phyloP scores from a whole-genome alignment of 2,888 invertebrate genomes.

The Drosophila peninsularis region DNA sequence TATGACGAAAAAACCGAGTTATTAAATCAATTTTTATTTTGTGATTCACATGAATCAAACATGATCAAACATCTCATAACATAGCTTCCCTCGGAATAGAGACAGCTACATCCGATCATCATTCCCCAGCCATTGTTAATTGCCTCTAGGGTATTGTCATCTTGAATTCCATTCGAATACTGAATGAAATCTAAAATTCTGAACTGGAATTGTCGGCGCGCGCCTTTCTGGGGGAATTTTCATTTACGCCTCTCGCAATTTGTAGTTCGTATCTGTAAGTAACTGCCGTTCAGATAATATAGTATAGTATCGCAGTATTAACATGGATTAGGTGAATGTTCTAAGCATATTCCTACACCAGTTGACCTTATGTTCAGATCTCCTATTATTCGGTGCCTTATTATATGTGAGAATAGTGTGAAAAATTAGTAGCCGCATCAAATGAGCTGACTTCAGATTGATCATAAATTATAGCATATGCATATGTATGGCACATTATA shows the following conservation, averaged over 20 bases:
- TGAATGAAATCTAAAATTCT: constrained; percentile 17
- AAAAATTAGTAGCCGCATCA: constrained; percentile 43
- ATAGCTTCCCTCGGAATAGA: neutral
- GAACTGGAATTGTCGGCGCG: constrained; percentile 9
- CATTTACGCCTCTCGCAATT: constrained; percentile 25
- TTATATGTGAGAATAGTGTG: constrained; percentile 45
- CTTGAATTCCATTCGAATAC: constrained; percentile 5
- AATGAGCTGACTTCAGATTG: constrained; percentile 24
- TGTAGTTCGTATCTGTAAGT: constrained; percentile 27
- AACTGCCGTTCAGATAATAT: constrained; percentile 21
- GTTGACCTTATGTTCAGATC: constrained; percentile 52
- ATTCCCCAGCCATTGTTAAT: neutral
- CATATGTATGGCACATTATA: constrained; percentile 40
- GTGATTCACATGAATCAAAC: too few relatives aligned
- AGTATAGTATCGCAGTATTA: neutral
- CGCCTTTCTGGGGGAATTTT: constrained; percentile 19
- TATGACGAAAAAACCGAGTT: too few relatives aligned
- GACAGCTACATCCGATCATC: neutral
- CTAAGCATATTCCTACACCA: constrained; percentile 34
- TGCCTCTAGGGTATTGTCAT: neutral
- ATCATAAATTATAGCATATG: constrained; percentile 46
- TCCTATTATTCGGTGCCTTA: constrained; percentile 6
- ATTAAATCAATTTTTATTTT: too few relatives aligned
- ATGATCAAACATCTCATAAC: too few relatives aligned
- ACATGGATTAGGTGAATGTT: constrained; percentile 35